Conservation (phyloP, 2,797 vertebrate genomes). For the Paratrypauchen microcephalus region DNA sequence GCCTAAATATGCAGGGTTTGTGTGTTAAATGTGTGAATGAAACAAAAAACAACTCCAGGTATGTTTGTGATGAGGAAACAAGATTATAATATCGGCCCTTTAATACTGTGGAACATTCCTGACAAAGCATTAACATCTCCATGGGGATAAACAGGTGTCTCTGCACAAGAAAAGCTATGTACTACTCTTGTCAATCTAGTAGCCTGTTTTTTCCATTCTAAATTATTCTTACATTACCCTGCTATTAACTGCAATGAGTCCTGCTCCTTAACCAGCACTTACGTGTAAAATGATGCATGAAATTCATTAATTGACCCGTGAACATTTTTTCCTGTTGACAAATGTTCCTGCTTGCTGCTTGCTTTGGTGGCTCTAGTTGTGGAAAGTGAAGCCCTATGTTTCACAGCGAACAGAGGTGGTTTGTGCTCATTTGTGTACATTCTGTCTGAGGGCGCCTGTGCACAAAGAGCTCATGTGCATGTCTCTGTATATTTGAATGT, state of each 20-base stretch:
- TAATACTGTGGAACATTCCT: too few relatives aligned
- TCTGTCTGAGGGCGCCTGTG: constrained; percentile 42
- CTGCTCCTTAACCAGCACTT: not conserved
- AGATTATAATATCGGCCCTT: too few relatives aligned
- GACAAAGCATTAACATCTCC: too few relatives aligned
- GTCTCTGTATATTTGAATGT: constrained; percentile 70
- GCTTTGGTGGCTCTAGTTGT: constrained; percentile 9
- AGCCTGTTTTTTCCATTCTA: not conserved
- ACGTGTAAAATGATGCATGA: constrained; percentile 28
- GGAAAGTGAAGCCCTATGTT: constrained; percentile 35
- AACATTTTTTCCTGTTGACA: constrained; percentile 5
- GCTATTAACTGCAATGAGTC: not conserved
- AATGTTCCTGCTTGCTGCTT: constrained; percentile 5
- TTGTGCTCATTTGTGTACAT: constrained; percentile 63
- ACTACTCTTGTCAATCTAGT: too few relatives aligned
- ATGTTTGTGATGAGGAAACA: too few relatives aligned
- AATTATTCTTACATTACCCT: not conserved
- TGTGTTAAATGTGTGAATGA: too few relatives aligned
- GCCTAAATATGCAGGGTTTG: too few relatives aligned
- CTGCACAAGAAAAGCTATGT: too few relatives aligned
- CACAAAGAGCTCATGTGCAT: constrained; percentile 30
- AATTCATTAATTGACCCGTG: constrained; percentile 7
- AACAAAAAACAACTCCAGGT: too few relatives aligned
- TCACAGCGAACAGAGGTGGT: constrained; percentile 49
- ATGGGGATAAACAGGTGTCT: too few relatives aligned